Conservation (phyloP, 2,888 invertebrate species). For the Microplitis deprimator region DNA sequence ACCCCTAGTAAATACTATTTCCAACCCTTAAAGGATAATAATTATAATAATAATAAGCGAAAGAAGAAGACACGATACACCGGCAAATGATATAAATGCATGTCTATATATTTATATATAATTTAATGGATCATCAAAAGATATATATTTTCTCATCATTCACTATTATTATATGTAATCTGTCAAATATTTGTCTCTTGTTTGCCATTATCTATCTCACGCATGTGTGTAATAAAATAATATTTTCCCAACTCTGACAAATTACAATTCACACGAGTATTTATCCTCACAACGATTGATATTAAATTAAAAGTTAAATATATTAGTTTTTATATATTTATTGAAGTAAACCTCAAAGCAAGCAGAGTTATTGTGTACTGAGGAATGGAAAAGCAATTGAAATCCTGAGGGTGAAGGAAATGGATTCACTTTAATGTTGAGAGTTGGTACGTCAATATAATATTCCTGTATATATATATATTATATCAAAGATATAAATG, state of each 20-base stretch:
- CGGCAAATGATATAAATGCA: neutral
- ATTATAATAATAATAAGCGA: neutral
- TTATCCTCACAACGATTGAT: neutral
- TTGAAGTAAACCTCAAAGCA: too few relatives aligned
- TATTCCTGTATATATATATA: too few relatives aligned
- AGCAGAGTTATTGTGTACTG: neutral
- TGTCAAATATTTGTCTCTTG: neutral
- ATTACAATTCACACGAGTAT: conserved; percentile 31
- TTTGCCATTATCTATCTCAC: neutral
- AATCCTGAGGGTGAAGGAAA: too few relatives aligned
- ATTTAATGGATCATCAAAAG: too few relatives aligned
- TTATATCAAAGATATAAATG: too few relatives aligned
- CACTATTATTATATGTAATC: neutral
- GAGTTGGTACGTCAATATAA: neutral
- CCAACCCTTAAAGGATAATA: conserved; percentile 19
- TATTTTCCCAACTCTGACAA: neutral
- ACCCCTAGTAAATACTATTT: conserved; percentile 53
- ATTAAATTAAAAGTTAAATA: too few relatives aligned
- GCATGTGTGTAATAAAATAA: neutral
- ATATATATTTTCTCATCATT: neutral
- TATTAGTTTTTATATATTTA: too few relatives aligned
- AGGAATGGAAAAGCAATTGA: too few relatives aligned
- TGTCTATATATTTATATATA: neutral
- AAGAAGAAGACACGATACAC: neutral
- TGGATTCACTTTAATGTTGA: neutral